Percentiles rank a stretch among this genome's conserved stretches.
Evolutionary conservation across 2,113 vertebrate genomes (phyloP).

Genomic region (Hippopotamus amphibius): DNA sequence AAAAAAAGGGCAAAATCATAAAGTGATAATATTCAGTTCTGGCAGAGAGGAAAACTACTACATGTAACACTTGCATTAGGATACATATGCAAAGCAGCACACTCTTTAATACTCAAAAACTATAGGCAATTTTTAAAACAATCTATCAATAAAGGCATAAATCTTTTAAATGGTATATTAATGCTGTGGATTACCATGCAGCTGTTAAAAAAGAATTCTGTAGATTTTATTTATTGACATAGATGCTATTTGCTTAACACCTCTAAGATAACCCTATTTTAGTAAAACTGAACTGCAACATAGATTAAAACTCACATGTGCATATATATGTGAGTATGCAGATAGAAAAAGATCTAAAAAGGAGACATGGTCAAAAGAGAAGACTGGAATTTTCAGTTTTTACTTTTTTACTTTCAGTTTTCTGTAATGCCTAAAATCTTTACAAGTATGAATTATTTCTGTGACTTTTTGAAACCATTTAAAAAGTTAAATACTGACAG

Average conservation of each 20-base stretch:
- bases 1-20: neutral
- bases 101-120: neutral
- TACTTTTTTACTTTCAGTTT: neutral
- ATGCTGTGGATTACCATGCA: neutral
- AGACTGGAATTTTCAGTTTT: neutral
- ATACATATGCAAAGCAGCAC: neutral
- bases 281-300: neutral
- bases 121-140: neutral
- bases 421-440: neutral
- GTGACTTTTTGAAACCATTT: constrained; percentile 19
- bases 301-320: neutral
- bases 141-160: neutral
- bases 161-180: neutral
- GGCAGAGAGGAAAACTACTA: neutral
- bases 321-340: neutral
- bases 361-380: neutral
- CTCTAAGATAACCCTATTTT: neutral
- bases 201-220: constrained; percentile 19
- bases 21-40: neutral
- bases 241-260: neutral
- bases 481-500: neutral
- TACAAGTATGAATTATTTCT: neutral
- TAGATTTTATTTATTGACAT: neutral
- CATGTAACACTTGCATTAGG: neutral
- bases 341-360: neutral